phyloP scores from a whole-genome alignment of 2,113 vertebrate species.

The Labeo rohita region DNA sequence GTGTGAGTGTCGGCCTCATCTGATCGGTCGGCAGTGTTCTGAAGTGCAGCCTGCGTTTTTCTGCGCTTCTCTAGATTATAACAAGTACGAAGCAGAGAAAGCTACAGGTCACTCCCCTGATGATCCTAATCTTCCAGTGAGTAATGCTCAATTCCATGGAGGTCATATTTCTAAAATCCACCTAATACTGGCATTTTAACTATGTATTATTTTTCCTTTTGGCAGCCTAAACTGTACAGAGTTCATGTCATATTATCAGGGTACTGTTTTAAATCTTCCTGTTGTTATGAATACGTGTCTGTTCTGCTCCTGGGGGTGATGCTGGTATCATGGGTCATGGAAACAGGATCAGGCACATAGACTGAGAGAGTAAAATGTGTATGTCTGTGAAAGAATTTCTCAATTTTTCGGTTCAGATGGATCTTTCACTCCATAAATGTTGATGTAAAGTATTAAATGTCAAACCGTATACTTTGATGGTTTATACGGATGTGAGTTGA shows the following conservation, averaged over 20 bases:
- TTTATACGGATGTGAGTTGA: background rate
- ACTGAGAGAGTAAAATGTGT: background rate
- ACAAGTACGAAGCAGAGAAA: slow-evolving; percentile 82
- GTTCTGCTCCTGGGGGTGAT: slow-evolving; percentile 9
- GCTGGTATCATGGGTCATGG: slow-evolving; percentile 8
- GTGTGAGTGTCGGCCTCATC: slow-evolving; percentile 82
- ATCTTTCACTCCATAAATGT: background rate
- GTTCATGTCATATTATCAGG: slow-evolving; percentile 30
- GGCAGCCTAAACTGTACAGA: slow-evolving; percentile 1
- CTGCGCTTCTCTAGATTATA: slow-evolving; percentile 83
- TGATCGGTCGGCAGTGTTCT: slow-evolving; percentile 81
- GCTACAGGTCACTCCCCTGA: slow-evolving; percentile 68
- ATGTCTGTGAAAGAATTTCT: background rate
- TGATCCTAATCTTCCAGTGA: slow-evolving; percentile 78
- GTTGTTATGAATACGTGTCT: slow-evolving; percentile 24
- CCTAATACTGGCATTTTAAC: background rate
- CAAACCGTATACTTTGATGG: background rate
- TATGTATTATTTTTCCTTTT: background rate
- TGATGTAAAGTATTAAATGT: background rate
- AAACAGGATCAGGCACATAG: slow-evolving; percentile 15
- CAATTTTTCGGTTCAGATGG: background rate
- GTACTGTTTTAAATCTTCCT: slow-evolving; percentile 21
- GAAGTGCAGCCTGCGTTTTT: slow-evolving; percentile 85
- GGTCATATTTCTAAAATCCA: background rate
- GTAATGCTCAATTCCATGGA: slow-evolving; percentile 47